phyloP scores from a whole-genome alignment of 2,888 invertebrate species.

The Aphodius sticticus region DNA sequence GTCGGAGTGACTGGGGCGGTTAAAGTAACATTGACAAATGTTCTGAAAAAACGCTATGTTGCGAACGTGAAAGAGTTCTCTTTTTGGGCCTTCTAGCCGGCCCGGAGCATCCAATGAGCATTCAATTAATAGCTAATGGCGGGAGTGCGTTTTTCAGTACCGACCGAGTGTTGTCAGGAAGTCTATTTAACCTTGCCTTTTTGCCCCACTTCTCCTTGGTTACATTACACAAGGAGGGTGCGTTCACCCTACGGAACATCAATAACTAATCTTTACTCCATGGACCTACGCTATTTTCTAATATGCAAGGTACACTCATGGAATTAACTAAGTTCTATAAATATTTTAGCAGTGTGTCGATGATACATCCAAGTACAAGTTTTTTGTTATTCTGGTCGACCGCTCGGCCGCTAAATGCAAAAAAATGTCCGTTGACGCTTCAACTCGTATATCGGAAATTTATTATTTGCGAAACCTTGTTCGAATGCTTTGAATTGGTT shows the following conservation, averaged over 20 bases:
- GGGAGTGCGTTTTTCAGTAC: constrained; percentile 46
- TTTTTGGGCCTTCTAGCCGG: constrained; percentile 33
- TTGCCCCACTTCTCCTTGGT: constrained; percentile 24
- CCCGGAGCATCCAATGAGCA: constrained; percentile 39
- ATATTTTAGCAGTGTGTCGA: too few species aligned
- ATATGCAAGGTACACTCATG: not conserved
- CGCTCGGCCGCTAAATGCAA: too few species aligned
- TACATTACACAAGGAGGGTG: constrained; percentile 30
- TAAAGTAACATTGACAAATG: constrained; percentile 41
- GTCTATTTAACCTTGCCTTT: constrained; percentile 38
- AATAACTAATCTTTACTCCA: constrained; percentile 19
- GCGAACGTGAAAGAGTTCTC: constrained; percentile 34
- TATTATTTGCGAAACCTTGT: too few species aligned
- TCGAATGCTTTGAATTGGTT: too few species aligned
- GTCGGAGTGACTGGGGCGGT: constrained; percentile 30
- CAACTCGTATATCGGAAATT: too few species aligned
- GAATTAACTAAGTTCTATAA: too few species aligned
- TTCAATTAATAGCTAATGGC: constrained; percentile 46
- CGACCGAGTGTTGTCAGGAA: constrained; percentile 40
- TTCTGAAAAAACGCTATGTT: constrained; percentile 39
- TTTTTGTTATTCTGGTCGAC: too few species aligned
- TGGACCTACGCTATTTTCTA: not conserved
- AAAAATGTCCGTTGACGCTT: too few species aligned
- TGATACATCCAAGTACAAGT: too few species aligned
- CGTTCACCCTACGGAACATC: constrained; percentile 26